Percentiles rank a stretch among this genome's conserved stretches.
Evolutionary conservation across 2,888 invertebrate genomes (phyloP).

Genomic region (Epistrophe grossulariae): DNA sequence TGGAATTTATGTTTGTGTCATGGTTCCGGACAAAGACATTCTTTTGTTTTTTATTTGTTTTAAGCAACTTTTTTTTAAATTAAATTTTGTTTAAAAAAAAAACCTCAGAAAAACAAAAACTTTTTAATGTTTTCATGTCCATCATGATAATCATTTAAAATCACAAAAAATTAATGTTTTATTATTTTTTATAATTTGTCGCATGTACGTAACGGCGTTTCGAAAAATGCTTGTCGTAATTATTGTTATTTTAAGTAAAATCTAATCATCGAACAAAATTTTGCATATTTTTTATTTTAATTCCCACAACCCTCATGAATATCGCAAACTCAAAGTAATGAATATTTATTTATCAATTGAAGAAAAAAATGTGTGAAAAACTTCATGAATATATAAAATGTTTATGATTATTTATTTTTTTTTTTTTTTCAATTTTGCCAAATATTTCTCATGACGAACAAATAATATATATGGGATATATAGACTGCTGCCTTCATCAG

Average conservation of each 20-base stretch:
- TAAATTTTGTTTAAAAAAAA: too few species aligned
- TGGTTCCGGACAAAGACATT: background rate
- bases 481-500: slow-evolving; percentile 1
- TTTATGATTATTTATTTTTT: background rate
- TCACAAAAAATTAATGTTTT: too few species aligned
- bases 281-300: background rate
- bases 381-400: slow-evolving; percentile 20
- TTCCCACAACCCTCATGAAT: background rate
- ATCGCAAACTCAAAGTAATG: slow-evolving; percentile 4
- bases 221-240: background rate
- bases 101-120: too few species aligned
- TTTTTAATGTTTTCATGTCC: too few species aligned
- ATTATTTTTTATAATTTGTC: too few species aligned
- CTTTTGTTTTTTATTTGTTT: background rate
- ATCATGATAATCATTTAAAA: too few species aligned
- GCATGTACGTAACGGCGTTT: too few species aligned
- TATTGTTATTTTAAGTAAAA: background rate
- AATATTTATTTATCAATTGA: slow-evolving; percentile 9
- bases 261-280: background rate
- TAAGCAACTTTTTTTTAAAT: background rate
- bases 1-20: slow-evolving; percentile 16
- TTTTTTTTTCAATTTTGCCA: background rate
- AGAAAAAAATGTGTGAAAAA: background rate
- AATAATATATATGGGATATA: background rate
- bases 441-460: background rate